Base-by-base conservation (phyloP, 2,113 vertebrate genomes). In the Pseudorhombus dupliciocellatus region DNA sequence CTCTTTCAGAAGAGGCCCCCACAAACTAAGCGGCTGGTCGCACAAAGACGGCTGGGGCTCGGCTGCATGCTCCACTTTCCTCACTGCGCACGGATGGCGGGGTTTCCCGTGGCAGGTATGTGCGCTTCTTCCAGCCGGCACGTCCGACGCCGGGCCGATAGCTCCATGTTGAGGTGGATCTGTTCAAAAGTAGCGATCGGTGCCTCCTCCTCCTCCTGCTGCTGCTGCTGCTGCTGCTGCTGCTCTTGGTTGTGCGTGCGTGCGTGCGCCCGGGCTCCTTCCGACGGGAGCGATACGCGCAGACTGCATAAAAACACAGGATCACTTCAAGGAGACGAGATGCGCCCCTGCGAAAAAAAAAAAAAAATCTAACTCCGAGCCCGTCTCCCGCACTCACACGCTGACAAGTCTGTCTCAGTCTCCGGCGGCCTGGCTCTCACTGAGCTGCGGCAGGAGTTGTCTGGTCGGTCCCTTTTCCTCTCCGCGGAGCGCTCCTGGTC, bases 291-390 rank as follows among this genome's bases (percentile, higher is more conserved):
- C 75, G 70, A 67, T 54, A 55, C 52, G 66, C 57, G 44, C 21
- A 77, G 75, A 68, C 82, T 66, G 76, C 77, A 83, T 66, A 75
- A 81, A 70, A 73, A 80, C 68, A 67, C n/a, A 7, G 65, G 85
- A 85, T 77, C 84, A 87, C 76, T 86, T 87, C 80, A 89, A 90
- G 84, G 87, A 90, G 85, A 84, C 87, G 62, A 84, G 89, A 89
- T 87, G 88, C 76, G 66, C 69, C 75, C 61, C 76, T 34, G 31
- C 31, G 31, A 34, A 42, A 42, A 42, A 85, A 80, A 48, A 7
- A n/a, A 46, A 87, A 24, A 4, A 24, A 3, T 3, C 11, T 7
- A 55, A 84, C 85, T 88, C 83, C 53, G 67, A 44, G 46, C 70
- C 28, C 76, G 70, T 69, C 76, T 74, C 57, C 56, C 9, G 11